Conservation (phyloP, 2,888 invertebrate genomes). For the Ochlodes sylvanus region DNA sequence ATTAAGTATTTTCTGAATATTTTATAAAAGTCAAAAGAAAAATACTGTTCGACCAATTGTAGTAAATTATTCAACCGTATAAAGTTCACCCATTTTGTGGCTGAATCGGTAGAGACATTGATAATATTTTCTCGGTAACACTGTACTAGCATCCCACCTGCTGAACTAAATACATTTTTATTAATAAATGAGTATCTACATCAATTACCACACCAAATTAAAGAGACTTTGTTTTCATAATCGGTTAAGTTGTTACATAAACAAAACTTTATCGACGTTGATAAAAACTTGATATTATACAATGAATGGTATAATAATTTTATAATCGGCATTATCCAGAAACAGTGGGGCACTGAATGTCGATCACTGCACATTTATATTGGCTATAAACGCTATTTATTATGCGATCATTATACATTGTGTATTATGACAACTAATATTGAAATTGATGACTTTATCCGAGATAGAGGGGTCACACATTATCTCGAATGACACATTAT, state of each 20-base stretch:
- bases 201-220: constrained; percentile 22
- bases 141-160: no score
- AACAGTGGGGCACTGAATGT: constrained; percentile 52
- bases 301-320: constrained; percentile 17
- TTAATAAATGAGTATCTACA: not conserved
- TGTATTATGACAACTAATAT: constrained; percentile 71
- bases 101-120: no score
- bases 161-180: not conserved
- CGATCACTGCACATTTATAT: constrained; percentile 59
- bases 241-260: constrained; percentile 29
- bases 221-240: constrained; percentile 19
- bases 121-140: no score
- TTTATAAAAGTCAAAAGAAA: no score
- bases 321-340: constrained; percentile 41
- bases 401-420: constrained; percentile 63
- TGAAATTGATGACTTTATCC: constrained; percentile 80
- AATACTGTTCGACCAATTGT: no score
- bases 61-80: no score
- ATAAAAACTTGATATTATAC: constrained; percentile 25
- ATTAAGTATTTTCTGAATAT: no score
- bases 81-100: no score
- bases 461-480: constrained; percentile 76
- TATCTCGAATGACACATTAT: constrained; percentile 75
- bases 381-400: constrained; percentile 66
- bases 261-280: constrained; percentile 20